Evolutionary conservation across 2,113 vertebrate genomes (phyloP).

Genomic region (Enhydra lutris): DNA sequence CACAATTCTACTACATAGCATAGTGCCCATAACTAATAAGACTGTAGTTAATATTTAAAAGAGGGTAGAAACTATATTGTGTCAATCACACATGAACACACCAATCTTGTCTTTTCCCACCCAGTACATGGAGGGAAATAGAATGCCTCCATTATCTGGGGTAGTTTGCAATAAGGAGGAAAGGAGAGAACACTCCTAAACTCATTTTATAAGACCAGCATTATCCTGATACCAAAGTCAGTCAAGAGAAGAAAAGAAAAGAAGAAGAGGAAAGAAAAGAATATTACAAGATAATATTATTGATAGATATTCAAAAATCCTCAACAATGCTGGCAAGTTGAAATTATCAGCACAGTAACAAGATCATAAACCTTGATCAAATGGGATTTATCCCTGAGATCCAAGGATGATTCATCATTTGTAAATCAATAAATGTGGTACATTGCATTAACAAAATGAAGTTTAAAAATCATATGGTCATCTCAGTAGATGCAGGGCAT

Average conservation of each 20-base stretch:
- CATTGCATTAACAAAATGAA: background rate
- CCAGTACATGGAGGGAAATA: background rate
- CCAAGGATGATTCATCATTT: background rate
- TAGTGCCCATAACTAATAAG: background rate
- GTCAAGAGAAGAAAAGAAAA: background rate
- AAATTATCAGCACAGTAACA: background rate
- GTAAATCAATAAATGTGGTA: background rate
- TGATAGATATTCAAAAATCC: background rate
- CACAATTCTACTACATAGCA: background rate
- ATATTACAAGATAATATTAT: background rate
- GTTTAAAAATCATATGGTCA: background rate
- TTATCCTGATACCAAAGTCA: background rate
- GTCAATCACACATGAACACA: background rate
- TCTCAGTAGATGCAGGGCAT: background rate
- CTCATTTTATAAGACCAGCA: background rate
- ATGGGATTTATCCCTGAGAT: background rate
- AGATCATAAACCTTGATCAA: background rate
- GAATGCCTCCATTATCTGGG: background rate
- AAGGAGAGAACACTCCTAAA: background rate
- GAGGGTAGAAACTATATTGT: background rate
- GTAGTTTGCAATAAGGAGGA: background rate
- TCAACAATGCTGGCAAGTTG: background rate
- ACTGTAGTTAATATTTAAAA: background rate
- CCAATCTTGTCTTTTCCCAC: background rate
- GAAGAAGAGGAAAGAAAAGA: too few relatives aligned